A percentile compares a stretch with the other conserved stretches of the same genome.
Evolutionary conservation across 2,888 invertebrate genomes (phyloP).

Genomic region (Brachyptera risi): DNA sequence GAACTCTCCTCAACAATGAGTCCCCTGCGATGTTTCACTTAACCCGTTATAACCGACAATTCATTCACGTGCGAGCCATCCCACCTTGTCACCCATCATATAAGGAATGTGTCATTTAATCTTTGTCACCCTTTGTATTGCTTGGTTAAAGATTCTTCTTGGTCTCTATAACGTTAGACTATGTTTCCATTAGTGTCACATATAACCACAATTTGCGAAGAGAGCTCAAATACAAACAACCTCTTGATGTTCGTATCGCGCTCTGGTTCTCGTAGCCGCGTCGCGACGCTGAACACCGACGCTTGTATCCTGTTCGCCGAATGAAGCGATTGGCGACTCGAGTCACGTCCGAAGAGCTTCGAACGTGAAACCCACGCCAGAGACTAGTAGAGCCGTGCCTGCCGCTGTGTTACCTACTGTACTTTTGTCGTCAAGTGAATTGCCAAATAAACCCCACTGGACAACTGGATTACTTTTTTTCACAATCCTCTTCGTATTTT

Average conservation of each 20-base stretch:
- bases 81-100: not conserved
- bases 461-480: slow-evolving; percentile 28
- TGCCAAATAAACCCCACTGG: slow-evolving; percentile 27
- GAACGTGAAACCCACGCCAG: not conserved
- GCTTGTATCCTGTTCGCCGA: not conserved
- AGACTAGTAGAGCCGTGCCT: not conserved
- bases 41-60: slow-evolving; percentile 13
- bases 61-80: slow-evolving; percentile 1
- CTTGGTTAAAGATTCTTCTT: slow-evolving; percentile 6
- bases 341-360: slow-evolving; percentile 10
- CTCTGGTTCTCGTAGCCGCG: not conserved
- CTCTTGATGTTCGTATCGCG: not conserved
- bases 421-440: slow-evolving; percentile 27
- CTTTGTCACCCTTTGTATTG: no score
- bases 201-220: slow-evolving; percentile 5
- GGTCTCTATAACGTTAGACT: not conserved
- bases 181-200: slow-evolving; percentile 3
- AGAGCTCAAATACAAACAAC: slow-evolving; percentile 1
- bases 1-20: slow-evolving; percentile 10
- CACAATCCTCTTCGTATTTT: no score
- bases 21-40: slow-evolving; percentile 19
- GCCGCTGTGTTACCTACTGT: slow-evolving; percentile 24
- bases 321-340: slow-evolving; percentile 16
- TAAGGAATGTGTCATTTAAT: slow-evolving; percentile 2
- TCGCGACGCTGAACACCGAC: not conserved